Evolutionary conservation across 2,888 invertebrate species (phyloP), one percentile per base, ranked within the genome.

Genomic region (Acleris emargana): DNA sequence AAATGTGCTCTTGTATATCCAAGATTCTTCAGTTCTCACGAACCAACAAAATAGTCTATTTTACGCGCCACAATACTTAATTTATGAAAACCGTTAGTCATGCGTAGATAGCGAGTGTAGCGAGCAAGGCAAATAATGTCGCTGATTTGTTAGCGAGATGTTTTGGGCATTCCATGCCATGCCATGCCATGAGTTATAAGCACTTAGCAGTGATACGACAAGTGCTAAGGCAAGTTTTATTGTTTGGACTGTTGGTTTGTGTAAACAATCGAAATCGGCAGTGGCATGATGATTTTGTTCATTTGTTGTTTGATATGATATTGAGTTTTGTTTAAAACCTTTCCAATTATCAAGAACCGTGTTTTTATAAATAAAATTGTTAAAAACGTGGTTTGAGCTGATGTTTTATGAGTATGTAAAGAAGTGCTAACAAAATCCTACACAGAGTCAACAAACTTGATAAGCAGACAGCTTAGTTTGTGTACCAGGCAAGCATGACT

Each of bases 11-110:
- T 59, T 54, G 16, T 59, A 22, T 18, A 42, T 20, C 28, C 25
- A 57, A 57, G n/a, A 45, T n/a, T 45, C 57, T 47, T 20, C 76
- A 78, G 79, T 84, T 87, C 88, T 83, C 88, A 88, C 86, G 87
- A 84, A 72, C 79, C 79, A 84, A 86, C 83, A 85, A 83, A 60
- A 58, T 58, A 38, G 54, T 54, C 22, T 47, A 84, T 81, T 83
- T 79, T 72, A 74, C 74, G 73, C 75, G 71, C 73, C 75, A 73
- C 73, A 72, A 70, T 70, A 80, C 79, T 76, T 83, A 82, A 82
- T 82, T 83, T 81, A 82, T 78, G 80, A 49, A 59, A 64, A 55
- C 64, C 59, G 54, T 79, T 82, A 73, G 72, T 71, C 76, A 74
- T 76, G 73, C 77, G 76, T 82, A 80, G 52, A 57, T 55, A 32